These are phyloP conservation scores for Riptortus pedestris DNA, from an alignment of 1,140 invertebrate species.

Conservation along the genomic window DNA sequence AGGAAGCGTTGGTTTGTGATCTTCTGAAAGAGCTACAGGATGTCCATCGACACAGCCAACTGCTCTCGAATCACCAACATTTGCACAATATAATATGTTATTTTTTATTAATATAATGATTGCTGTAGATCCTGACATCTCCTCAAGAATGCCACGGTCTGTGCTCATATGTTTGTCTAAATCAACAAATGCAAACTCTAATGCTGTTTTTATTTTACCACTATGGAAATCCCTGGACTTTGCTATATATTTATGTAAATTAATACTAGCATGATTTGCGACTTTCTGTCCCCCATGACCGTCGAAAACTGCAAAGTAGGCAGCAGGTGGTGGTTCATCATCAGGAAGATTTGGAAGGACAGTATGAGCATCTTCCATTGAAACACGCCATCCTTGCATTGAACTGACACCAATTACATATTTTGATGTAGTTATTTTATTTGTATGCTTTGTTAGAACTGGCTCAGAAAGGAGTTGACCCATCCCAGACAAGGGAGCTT, in stretches of 20 bases:
- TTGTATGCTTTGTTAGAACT: constrained; percentile 82
- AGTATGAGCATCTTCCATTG: constrained; percentile 97
- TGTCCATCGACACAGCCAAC: not conserved
- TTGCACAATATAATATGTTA: not conserved
- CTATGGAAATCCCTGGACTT: constrained; percentile 69
- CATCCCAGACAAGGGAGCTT: no score
- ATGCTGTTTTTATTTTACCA: constrained; percentile 63
- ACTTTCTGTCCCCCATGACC: constrained; percentile 91
- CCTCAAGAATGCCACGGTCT: constrained; percentile 75
- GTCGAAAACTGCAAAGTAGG: constrained; percentile 98
- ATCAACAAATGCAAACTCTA: constrained; percentile 85
- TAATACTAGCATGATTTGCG: constrained; percentile 84
- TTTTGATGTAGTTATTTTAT: constrained; percentile 58
- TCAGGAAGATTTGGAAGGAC: constrained; percentile 56
- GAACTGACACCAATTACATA: constrained; percentile 66
- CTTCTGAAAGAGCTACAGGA: not conserved
- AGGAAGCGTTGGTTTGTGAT: constrained; percentile 16
- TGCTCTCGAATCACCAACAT: constrained; percentile 19
- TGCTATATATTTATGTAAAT: constrained; percentile 77
- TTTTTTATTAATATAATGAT: constrained; percentile 11
- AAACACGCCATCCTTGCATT: constrained; percentile 97
- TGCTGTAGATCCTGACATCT: constrained; percentile 67
- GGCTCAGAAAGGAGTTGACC: constrained; percentile 92
- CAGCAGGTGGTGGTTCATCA: constrained; percentile 64
- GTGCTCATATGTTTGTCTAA: constrained; percentile 85